Conservation (phyloP, 2,888 invertebrate genomes). For the Phasia obesa region DNA sequence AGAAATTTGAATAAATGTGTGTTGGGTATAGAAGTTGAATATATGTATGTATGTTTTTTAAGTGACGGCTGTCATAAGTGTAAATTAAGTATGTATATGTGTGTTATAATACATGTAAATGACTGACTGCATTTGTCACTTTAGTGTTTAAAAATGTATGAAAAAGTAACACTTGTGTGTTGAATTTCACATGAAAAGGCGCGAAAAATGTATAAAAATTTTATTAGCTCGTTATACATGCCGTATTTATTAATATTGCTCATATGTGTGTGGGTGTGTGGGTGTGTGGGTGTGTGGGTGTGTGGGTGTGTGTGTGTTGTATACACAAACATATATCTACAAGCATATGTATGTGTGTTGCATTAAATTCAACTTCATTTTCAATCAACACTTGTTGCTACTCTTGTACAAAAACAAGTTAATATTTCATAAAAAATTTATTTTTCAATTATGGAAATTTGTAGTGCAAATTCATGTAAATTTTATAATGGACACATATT, state of each 20-base stretch:
- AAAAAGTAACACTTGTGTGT: constrained; percentile 66
- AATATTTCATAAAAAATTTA: constrained; percentile 17
- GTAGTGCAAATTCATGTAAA: constrained; percentile 55
- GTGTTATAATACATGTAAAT: constrained; percentile 58
- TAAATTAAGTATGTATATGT: constrained; percentile 30
- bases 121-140: constrained; percentile 69
- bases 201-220: constrained; percentile 72
- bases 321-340: constrained; percentile 9
- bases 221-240: constrained; percentile 71
- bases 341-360: constrained; percentile 10
- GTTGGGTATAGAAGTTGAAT: constrained; percentile 2
- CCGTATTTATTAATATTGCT: constrained; percentile 24
- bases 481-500: constrained; percentile 51
- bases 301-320: background rate
- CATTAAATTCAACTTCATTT: constrained; percentile 56
- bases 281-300: background rate
- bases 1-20: background rate
- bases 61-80: constrained; percentile 57
- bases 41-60: constrained; percentile 15
- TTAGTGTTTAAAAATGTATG: constrained; percentile 66
- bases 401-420: constrained; percentile 17
- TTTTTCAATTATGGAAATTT: constrained; percentile 55
- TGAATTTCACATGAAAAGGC: constrained; percentile 65
- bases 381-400: constrained; percentile 70
- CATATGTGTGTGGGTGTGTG: background rate